These are phyloP conservation scores for Pseudomugil tenellus DNA, from an alignment of 2,797 vertebrate genomes.

Conservation along the genomic window DNA sequence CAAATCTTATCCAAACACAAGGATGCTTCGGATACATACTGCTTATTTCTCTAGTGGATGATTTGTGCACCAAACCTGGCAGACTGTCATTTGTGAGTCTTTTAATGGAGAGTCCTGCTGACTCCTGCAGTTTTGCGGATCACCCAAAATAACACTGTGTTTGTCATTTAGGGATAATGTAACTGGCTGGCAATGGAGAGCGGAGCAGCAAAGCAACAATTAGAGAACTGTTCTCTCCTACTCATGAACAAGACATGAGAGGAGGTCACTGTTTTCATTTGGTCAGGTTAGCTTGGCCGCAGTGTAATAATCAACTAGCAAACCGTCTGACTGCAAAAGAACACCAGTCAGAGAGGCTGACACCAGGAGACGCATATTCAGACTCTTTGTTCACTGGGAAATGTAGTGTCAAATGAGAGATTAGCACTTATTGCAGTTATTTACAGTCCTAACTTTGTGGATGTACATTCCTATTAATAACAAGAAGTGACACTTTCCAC, in stretches of 20 bases:
- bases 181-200: slow-evolving; percentile 62
- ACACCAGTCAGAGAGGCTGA: slow-evolving; percentile 37
- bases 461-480: slow-evolving; percentile 49
- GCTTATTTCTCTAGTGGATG: slow-evolving; percentile 67
- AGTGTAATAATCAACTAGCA: slow-evolving; percentile 63
- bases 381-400: slow-evolving; percentile 28
- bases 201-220: slow-evolving; percentile 71
- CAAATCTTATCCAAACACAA: slow-evolving; percentile 48
- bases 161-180: slow-evolving; percentile 80
- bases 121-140: slow-evolving; percentile 75
- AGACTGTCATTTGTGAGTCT: slow-evolving; percentile 76
- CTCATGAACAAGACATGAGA: slow-evolving; percentile 49
- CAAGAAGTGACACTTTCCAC: slow-evolving; percentile 41
- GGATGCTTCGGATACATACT: slow-evolving; percentile 45
- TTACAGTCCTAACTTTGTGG: slow-evolving; percentile 33
- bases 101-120: slow-evolving; percentile 72
- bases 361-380: slow-evolving; percentile 40
- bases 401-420: slow-evolving; percentile 43
- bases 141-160: slow-evolving; percentile 79
- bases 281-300: slow-evolving; percentile 59
- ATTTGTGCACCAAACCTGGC: slow-evolving; percentile 69
- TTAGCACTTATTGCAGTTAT: slow-evolving; percentile 25
- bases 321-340: slow-evolving; percentile 42
- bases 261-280: slow-evolving; percentile 70
- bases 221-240: slow-evolving; percentile 68